Conservation (phyloP, 2,888 invertebrate species). For the Tinea trinotella region DNA sequence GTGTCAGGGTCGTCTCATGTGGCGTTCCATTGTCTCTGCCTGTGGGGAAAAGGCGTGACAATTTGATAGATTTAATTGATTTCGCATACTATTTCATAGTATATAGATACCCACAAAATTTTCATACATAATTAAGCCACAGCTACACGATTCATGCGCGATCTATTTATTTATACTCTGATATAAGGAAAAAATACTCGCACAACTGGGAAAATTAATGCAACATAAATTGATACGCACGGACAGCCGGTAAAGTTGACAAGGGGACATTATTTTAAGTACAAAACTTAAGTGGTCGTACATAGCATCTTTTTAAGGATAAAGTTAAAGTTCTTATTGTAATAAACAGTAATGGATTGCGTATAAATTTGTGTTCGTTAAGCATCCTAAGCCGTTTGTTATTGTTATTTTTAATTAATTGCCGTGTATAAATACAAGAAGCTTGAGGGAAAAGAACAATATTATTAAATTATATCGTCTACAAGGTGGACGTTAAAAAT, state of each 20-base stretch:
- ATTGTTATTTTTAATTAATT: conserved; percentile 8
- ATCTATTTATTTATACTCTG: no score
- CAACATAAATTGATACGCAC: neutral
- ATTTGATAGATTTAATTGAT: no score
- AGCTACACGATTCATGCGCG: no score
- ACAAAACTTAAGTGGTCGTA: neutral
- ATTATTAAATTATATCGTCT: neutral
- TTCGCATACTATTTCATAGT: no score
- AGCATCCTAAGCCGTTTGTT: neutral
- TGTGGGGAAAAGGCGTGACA: no score
- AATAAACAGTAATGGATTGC: neutral
- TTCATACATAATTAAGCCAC: no score
- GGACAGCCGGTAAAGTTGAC: neutral
- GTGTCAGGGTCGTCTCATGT: no score
- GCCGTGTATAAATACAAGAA: neutral
- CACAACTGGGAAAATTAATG: neutral
- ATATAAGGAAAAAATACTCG: conserved; percentile 15
- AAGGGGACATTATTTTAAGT: neutral
- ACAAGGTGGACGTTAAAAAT: neutral
- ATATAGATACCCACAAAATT: no score
- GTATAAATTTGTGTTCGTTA: neutral
- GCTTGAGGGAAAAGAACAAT: neutral
- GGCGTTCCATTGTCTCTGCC: no score
- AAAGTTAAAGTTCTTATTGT: neutral
- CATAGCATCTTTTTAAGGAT: neutral